Percentiles rank a stretch among this genome's conserved stretches.
These are phyloP conservation scores for Zaprionus vittiger DNA, from an alignment of 1,140 invertebrate species.

Conservation along the genomic window DNA sequence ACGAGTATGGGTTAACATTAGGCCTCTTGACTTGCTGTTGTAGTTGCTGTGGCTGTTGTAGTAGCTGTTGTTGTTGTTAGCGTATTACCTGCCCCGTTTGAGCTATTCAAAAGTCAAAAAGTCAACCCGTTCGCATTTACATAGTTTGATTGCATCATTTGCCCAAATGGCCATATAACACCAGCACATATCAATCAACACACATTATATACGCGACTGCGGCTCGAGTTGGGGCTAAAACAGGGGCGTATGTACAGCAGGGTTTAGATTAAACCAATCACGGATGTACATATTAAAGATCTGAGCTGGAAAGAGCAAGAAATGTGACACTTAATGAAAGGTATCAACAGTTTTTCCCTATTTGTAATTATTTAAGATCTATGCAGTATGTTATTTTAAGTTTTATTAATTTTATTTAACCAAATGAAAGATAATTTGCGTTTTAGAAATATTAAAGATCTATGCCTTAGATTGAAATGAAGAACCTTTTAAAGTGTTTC, in stretches of 20 bases:
- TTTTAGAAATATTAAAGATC: too few species aligned
- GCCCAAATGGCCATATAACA: conserved; percentile 77
- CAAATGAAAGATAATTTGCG: too few species aligned
- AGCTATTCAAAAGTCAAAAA: conserved; percentile 54
- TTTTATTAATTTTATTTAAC: too few species aligned
- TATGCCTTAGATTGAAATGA: too few species aligned
- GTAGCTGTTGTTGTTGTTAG: background rate
- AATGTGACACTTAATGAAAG: accelerated
- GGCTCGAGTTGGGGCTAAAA: background rate
- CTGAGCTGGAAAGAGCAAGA: background rate
- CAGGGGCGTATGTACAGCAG: background rate
- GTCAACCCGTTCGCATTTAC: conserved; percentile 74
- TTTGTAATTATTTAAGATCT: too few species aligned
- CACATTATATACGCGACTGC: conserved; percentile 24
- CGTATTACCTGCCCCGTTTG: conserved; percentile 13
- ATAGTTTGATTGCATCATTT: conserved; percentile 82
- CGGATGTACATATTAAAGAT: background rate
- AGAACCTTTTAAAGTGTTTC: too few species aligned
- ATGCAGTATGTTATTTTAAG: too few species aligned
- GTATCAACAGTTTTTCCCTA: too few species aligned
- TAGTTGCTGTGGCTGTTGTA: background rate
- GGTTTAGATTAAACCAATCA: background rate
- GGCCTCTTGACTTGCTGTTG: conserved; percentile 32
- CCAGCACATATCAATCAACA: conserved; percentile 81
- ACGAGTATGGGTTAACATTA: conserved; percentile 38